Percentiles rank a stretch among this genome's conserved stretches.
Evolutionary conservation across 2,888 invertebrate genomes (phyloP).

Genomic region (Rosalia funebris): DNA sequence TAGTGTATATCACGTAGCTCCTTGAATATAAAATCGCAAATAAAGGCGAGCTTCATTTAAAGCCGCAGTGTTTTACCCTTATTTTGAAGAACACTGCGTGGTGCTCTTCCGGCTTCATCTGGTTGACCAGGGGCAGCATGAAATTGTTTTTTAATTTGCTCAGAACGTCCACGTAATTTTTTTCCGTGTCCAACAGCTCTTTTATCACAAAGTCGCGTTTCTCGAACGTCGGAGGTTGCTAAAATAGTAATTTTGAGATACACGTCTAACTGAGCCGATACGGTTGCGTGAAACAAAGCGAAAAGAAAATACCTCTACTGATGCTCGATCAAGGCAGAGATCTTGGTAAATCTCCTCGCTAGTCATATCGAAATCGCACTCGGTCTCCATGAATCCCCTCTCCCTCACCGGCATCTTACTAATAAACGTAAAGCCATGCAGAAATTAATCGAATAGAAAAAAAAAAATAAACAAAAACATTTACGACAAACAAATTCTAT

Average conservation of each 20-base stretch:
- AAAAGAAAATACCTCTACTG: slow-evolving; percentile 53
- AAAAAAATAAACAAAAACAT: slow-evolving; percentile 27
- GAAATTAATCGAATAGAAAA: slow-evolving; percentile 35
- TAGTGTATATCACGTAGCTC: slow-evolving; percentile 88
- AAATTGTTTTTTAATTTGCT: slow-evolving; percentile 84
- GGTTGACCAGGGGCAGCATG: slow-evolving; percentile 75
- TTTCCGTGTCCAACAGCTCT: slow-evolving; percentile 96
- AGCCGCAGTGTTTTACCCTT: slow-evolving; percentile 69
- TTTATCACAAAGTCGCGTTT: slow-evolving; percentile 93
- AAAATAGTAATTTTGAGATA: slow-evolving; percentile 27
- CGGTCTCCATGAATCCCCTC: slow-evolving; percentile 48
- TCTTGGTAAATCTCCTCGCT: slow-evolving; percentile 96
- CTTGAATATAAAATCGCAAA: slow-evolving; percentile 63
- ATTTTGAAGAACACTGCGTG: slow-evolving; percentile 90
- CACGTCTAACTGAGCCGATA: no score
- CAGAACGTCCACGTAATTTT: slow-evolving; percentile 94
- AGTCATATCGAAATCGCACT: slow-evolving; percentile 64
- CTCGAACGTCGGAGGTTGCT: slow-evolving; percentile 68
- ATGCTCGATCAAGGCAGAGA: slow-evolving; percentile 76
- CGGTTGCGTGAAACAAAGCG: no score
- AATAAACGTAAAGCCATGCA: slow-evolving; percentile 59
- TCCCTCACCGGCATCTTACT: slow-evolving; percentile 55
- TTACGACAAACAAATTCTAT: slow-evolving; percentile 3
- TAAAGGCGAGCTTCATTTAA: not conserved
- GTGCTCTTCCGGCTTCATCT: slow-evolving; percentile 79